Percentiles rank a stretch among this genome's conserved stretches.
These are phyloP conservation scores for Siniperca scherzeri DNA, from an alignment of 2,797 vertebrate genomes.

Conservation along the genomic window DNA sequence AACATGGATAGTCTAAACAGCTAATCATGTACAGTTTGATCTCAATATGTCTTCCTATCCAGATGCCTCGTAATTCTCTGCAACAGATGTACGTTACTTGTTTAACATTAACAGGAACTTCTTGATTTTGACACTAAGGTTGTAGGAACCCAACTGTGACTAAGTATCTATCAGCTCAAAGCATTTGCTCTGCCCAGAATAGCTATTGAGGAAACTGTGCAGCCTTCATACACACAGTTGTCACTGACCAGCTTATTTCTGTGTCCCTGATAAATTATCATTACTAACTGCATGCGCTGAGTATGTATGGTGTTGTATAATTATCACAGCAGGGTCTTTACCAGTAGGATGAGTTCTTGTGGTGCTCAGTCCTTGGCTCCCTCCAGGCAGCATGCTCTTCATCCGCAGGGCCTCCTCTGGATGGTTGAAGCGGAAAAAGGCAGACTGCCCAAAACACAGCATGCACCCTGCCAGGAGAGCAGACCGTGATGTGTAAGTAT, in stretches of 20 bases:
- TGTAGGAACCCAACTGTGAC: conserved; percentile 11
- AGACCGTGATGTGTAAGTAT: conserved; percentile 7
- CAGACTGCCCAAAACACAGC: conserved; percentile 96
- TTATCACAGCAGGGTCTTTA: conserved; percentile 47
- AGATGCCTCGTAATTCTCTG: background rate
- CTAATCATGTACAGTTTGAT: background rate
- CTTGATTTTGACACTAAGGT: conserved; percentile 1
- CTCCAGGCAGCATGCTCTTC: conserved; percentile 94
- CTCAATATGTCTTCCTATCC: background rate
- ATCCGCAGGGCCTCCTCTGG: conserved; percentile 97
- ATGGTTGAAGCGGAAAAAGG: conserved; percentile 97
- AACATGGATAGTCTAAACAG: background rate
- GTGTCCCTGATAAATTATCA: background rate
- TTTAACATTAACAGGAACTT: background rate
- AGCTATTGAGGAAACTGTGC: conserved; percentile 35
- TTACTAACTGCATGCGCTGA: background rate
- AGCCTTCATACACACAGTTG: conserved; percentile 28
- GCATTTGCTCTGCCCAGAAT: conserved; percentile 54
- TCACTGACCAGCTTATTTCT: conserved; percentile 36
- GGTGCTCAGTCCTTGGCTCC: conserved; percentile 73
- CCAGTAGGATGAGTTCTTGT: conserved; percentile 69
- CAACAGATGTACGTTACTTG: background rate
- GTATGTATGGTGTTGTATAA: background rate
- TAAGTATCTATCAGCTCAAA: conserved; percentile 2
- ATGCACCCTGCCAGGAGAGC: conserved; percentile 89